phyloP scores from a whole-genome alignment of 2,888 invertebrate genomes.

The Drosophila demipolita region DNA sequence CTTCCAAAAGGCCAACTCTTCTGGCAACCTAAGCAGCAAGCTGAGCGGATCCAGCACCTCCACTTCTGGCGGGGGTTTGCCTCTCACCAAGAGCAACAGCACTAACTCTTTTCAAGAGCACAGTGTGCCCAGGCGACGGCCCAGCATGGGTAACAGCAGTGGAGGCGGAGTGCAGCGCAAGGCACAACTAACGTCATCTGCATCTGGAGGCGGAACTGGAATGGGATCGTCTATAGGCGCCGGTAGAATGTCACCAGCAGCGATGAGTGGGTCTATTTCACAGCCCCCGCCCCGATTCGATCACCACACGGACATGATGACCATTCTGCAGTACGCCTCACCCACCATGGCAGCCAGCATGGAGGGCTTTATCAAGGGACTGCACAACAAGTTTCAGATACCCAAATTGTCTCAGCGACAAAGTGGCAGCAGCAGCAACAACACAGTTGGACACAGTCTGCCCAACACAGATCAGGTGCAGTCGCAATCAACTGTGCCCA shows the following conservation, averaged over 20 bases:
- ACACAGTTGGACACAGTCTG: conserved; percentile 26
- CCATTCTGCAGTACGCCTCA: conserved; percentile 87
- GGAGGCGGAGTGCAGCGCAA: conserved; percentile 51
- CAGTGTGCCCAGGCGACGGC: conserved; percentile 54
- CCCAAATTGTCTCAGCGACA: conserved; percentile 90
- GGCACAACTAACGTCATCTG: conserved; percentile 6
- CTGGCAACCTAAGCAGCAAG: conserved; percentile 83
- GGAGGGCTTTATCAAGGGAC: conserved; percentile 91
- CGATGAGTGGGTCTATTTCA: conserved; percentile 69
- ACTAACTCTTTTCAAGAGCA: conserved; percentile 81
- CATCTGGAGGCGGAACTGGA: conserved; percentile 30
- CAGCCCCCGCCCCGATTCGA: conserved; percentile 81
- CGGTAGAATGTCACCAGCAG: conserved; percentile 60
- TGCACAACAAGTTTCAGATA: conserved; percentile 94
- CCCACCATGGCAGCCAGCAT: conserved; percentile 87
- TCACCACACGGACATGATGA: conserved; percentile 84
- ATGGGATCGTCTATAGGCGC: conserved; percentile 11
- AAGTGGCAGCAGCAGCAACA: conserved; percentile 29
- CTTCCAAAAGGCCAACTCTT: conserved; percentile 85
- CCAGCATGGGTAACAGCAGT: conserved; percentile 62
- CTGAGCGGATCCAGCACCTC: conserved; percentile 42
- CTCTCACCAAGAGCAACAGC: conserved; percentile 83
- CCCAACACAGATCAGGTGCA: conserved; percentile 34
- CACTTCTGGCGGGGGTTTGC: conserved; percentile 60
- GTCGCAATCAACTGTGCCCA: conserved; percentile 14